These are phyloP conservation scores for Anthopleura sola DNA, from an alignment of 64 coral and sea anemone genomes.

Conservation along the genomic window DNA sequence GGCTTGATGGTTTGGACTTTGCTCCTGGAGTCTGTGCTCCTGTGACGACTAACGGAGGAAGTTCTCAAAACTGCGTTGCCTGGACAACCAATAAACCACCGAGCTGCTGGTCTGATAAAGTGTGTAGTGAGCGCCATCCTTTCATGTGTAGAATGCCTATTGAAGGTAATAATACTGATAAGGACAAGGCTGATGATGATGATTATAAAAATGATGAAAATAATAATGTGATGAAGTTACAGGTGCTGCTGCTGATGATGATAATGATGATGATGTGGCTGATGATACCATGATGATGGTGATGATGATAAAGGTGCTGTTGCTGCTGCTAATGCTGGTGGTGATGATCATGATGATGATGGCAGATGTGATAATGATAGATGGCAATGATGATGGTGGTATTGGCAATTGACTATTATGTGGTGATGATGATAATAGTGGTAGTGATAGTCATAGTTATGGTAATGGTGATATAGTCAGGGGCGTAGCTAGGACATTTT, in stretches of 20 bases:
- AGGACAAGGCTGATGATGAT: no score
- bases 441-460: background rate
- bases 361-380: background rate
- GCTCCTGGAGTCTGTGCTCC: conserved; percentile 53
- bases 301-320: background rate
- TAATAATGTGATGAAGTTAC: no score
- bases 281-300: background rate
- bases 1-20: conserved; percentile 75
- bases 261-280: background rate
- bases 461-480: no score
- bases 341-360: background rate
- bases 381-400: background rate
- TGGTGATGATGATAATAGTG: background rate
- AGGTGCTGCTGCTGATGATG: background rate
- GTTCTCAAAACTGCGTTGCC: conserved; percentile 73
- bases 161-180: conserved; percentile 49
- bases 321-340: background rate
- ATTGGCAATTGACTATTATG: no score
- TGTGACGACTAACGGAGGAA: conserved; percentile 67
- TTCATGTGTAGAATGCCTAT: conserved; percentile 84
- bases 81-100: conserved; percentile 75
- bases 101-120: conserved; percentile 86
- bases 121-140: conserved; percentile 52
- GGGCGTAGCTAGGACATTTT: no score
- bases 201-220: no score